Percentiles rank a stretch among this genome's conserved stretches.
phyloP scores from a whole-genome alignment of 1,140 invertebrate genomes.

The Nasonia vitripennis region DNA sequence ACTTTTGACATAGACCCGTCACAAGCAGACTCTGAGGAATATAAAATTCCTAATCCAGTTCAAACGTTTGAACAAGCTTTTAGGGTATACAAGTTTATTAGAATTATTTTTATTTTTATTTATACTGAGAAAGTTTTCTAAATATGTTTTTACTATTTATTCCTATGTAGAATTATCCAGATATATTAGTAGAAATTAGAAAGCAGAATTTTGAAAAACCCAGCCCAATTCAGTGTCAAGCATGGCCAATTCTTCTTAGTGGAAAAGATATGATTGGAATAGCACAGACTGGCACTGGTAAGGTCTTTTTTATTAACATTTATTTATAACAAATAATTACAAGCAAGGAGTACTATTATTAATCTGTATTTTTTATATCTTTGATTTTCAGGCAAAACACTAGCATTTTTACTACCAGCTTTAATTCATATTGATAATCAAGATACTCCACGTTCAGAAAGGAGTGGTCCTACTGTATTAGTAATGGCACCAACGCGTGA shows the following conservation, averaged over 20 bases:
- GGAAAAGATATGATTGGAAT: constrained; percentile 95
- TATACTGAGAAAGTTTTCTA: neutral
- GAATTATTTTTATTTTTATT: neutral
- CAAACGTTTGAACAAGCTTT: constrained; percentile 91
- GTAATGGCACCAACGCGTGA: constrained; percentile 94
- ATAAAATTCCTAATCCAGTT: constrained; percentile 88
- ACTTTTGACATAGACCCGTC: constrained; percentile 70
- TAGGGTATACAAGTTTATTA: constrained; percentile 55
- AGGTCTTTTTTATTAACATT: constrained; percentile 64
- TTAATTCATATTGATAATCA: constrained; percentile 93
- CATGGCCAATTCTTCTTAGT: constrained; percentile 90
- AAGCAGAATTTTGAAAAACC: constrained; percentile 89
- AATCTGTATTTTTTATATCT: constrained; percentile 7
- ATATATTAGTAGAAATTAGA: constrained; percentile 87
- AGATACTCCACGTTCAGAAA: constrained; percentile 78
- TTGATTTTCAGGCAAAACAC: constrained; percentile 81
- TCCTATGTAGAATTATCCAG: constrained; percentile 80
- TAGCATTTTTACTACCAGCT: constrained; percentile 93
- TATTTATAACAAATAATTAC: constrained; percentile 14
- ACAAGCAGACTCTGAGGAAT: constrained; percentile 63
- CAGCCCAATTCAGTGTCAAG: constrained; percentile 93
- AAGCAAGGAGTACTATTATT: neutral
- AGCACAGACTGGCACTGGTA: constrained; percentile 94
- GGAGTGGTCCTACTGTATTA: constrained; percentile 89
- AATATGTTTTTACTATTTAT: constrained; percentile 36